These are phyloP conservation scores for Parapsyche elsis DNA, from an alignment of 1,140 invertebrate species.

Conservation along the genomic window DNA sequence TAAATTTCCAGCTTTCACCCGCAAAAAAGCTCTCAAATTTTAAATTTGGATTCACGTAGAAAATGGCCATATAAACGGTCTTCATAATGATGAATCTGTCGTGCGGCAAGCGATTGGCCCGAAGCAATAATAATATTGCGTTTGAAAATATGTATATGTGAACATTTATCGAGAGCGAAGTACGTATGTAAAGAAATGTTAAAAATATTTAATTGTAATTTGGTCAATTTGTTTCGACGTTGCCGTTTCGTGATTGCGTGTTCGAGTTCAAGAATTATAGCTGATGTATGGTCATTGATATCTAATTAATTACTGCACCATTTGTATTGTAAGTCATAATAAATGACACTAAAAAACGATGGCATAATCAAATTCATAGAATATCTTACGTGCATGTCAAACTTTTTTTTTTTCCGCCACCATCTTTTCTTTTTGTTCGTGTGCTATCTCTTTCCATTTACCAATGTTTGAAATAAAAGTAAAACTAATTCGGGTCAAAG, in stretches of 20 bases:
- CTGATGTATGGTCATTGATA: not conserved
- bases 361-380: too few relatives aligned
- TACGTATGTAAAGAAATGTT: not conserved
- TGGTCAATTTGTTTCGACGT: not conserved
- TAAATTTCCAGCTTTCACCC: not conserved
- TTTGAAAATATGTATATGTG: constrained; percentile 26
- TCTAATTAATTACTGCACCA: too few relatives aligned
- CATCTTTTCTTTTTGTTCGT: too few relatives aligned
- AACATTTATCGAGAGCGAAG: not conserved
- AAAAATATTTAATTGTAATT: constrained; percentile 5
- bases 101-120: not conserved
- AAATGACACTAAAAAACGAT: too few relatives aligned
- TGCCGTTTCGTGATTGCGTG: not conserved
- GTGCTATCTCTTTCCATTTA: too few relatives aligned
- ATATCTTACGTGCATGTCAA: too few relatives aligned
- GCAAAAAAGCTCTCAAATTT: not conserved
- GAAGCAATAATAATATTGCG: not conserved
- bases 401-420: too few relatives aligned
- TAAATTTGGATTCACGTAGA: constrained; percentile 1
- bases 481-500: too few relatives aligned
- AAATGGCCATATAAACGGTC: constrained; percentile 16
- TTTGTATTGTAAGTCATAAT: too few relatives aligned
- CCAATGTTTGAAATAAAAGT: too few relatives aligned
- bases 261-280: not conserved
- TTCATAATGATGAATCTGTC: not conserved